phyloP scores from a whole-genome alignment of 2,797 vertebrate species.

The Rhincodon typus region DNA sequence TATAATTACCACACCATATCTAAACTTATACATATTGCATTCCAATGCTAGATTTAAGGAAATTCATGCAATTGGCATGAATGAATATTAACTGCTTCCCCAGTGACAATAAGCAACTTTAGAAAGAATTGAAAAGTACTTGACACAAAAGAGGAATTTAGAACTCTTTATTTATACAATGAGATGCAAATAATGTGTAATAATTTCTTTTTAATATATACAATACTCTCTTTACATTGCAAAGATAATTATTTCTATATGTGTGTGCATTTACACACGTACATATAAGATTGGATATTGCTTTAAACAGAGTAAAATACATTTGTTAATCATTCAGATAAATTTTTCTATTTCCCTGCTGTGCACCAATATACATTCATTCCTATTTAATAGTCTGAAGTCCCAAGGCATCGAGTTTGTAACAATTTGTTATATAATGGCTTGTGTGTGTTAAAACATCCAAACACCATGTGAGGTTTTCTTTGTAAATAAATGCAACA shows the following conservation, averaged over 20 bases:
- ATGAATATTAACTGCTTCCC: neutral
- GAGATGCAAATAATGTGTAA: constrained; percentile 2
- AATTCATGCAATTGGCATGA: neutral
- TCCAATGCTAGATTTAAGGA: neutral
- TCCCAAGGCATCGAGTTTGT: constrained; percentile 8
- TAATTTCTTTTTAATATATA: constrained; percentile 34
- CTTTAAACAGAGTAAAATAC: constrained; percentile 16
- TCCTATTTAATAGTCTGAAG: constrained; percentile 16
- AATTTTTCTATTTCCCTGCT: constrained; percentile 30
- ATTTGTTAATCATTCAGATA: constrained; percentile 30
- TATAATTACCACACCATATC: neutral
- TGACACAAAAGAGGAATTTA: neutral
- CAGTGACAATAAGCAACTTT: neutral
- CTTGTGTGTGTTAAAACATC: neutral
- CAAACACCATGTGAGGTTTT: neutral
- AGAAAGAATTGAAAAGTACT: neutral
- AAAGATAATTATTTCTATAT: constrained; percentile 31
- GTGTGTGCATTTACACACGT: constrained; percentile 21
- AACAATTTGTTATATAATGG: constrained; percentile 5
- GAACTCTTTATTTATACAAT: constrained; percentile 12
- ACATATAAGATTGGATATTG: constrained; percentile 20
- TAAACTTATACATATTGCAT: neutral
- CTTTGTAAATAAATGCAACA: neutral
- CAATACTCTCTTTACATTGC: constrained; percentile 35
- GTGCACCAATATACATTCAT: constrained; percentile 32